Conservation (phyloP, 2,888 invertebrate species). For the Meganola albula region DNA sequence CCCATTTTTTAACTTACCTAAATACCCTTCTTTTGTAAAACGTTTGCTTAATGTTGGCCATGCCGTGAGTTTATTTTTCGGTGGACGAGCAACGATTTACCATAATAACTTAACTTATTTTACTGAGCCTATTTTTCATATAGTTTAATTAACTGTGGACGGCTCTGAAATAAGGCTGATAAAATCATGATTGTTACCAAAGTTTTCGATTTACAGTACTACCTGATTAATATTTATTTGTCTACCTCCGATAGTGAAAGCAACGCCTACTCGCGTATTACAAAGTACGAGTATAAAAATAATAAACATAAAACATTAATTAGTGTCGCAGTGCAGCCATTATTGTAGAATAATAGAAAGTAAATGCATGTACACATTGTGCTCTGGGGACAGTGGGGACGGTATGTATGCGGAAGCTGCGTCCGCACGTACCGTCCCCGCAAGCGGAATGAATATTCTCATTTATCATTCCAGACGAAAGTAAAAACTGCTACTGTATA, state of each 20-base stretch:
- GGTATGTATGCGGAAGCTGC: conserved; percentile 56
- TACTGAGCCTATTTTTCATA: no score
- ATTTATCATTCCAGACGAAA: conserved; percentile 59
- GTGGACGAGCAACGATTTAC: no score
- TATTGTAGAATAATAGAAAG: conserved; percentile 42
- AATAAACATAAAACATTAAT: conserved; percentile 41
- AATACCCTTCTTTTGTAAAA: no score
- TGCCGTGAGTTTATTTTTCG: no score
- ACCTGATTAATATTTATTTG: conserved; percentile 16
- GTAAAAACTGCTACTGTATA: conserved; percentile 58
- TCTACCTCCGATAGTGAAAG: conserved; percentile 39
- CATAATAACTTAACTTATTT: no score
- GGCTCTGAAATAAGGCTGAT: no score
- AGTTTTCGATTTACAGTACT: no score
- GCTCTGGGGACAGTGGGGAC: conserved; percentile 35
- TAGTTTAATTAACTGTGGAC: no score
- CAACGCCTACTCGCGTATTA: conserved; percentile 35
- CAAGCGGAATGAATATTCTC: conserved; percentile 59
- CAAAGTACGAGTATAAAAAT: conserved; percentile 37
- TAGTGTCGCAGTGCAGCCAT: conserved; percentile 33
- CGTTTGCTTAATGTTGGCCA: no score
- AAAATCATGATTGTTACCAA: no score
- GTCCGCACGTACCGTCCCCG: conserved; percentile 49
- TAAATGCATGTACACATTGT: conserved; percentile 37
- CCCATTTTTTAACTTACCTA: no score